Evolutionary conservation across 2,113 vertebrate genomes (phyloP), one percentile per base, ranked within the genome.

Genomic region (Physeter macrocephalus): DNA sequence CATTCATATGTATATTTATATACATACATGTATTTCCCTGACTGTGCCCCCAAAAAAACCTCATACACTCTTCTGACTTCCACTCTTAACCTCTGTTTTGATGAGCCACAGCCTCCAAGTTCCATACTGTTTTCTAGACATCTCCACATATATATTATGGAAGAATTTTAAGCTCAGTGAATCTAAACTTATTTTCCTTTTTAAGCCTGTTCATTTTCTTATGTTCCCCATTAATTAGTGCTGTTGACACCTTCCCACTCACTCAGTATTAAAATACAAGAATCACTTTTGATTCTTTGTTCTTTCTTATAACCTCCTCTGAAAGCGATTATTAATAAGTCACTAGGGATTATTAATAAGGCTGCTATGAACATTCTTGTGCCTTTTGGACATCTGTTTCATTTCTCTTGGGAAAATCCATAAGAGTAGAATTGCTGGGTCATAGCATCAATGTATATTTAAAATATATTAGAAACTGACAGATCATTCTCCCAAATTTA

Each of bases 191-290:
- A 25, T 18, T 75, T 93, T 88, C 39, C 43, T 83, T 90, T 88
- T 9, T 93, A 90, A 95, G 78, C 49, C 8, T 83, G 17, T 77
- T 82, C n/a, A 82, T 92, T 95, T 90, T 90, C 36, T 49, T 87
- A 0, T 83, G 52, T 62, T 85, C 29, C 20, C 15, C 61, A 39
- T 69, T 95, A 89, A 71, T 89, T 64, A 78, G 46, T 61, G 14
- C 23, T 29, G 39, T 64, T 85, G 43, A 92, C 7, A 85, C 49
- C 36, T 82, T 62, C 71, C 67, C 75, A 46, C 9, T 92, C 34
- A n/a, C 27, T 66, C 52, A 64, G 43, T 52, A 82, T 89, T 90
- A 78, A 82, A 92, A 31, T 83, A 23, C 7, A 90, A 66, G 21
- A 84, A 69, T 88, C 39, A 74, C 84, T 91, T 91, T 87, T 93